phyloP scores from a whole-genome alignment of 2,888 invertebrate genomes.

The Lycophotia porphyrea region DNA sequence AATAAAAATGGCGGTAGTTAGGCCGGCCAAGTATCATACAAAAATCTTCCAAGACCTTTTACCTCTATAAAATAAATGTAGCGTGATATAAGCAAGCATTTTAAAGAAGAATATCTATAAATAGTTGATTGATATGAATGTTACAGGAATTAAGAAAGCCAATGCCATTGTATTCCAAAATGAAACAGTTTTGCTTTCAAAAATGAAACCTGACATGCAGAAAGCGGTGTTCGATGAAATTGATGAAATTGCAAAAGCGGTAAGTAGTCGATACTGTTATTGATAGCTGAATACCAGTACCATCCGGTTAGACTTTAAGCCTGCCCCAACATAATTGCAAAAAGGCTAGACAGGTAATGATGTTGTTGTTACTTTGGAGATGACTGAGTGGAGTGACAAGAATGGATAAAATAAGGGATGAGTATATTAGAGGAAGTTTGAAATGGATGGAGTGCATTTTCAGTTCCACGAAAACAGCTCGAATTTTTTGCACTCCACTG shows the following conservation, averaged over 20 bases:
- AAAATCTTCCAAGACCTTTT: too few relatives aligned
- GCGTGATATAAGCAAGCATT: neutral
- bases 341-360: neutral
- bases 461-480: too few relatives aligned
- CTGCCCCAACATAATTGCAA: neutral
- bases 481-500: too few relatives aligned
- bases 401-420: too few relatives aligned
- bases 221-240: conserved; percentile 1
- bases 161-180: neutral
- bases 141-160: neutral
- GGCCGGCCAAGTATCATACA: too few relatives aligned
- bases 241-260: neutral
- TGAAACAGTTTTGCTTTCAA: conserved; percentile 3
- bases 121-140: neutral
- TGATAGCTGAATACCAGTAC: neutral
- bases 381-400: too few relatives aligned
- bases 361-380: neutral
- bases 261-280: neutral
- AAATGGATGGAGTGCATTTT: too few relatives aligned
- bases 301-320: neutral
- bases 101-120: neutral
- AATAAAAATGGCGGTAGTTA: too few relatives aligned
- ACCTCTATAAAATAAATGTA: too few relatives aligned
- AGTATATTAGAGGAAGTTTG: too few relatives aligned
- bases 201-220: conserved; percentile 2